These are phyloP conservation scores for Drosophila putrida DNA, from an alignment of 2,888 invertebrate genomes.

Conservation along the genomic window DNA sequence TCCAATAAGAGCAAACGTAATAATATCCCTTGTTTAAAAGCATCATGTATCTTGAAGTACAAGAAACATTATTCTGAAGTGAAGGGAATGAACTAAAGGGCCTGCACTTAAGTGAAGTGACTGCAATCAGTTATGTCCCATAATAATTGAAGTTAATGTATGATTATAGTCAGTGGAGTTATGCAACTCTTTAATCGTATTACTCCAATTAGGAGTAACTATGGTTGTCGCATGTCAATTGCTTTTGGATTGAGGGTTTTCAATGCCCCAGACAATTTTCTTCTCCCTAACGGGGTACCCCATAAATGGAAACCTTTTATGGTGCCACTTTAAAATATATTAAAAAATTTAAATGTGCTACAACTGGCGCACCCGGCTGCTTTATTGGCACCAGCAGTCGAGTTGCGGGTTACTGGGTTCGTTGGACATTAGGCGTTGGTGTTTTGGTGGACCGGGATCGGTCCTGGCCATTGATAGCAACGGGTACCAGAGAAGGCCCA, in stretches of 20 bases:
- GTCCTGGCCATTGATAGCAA: slow-evolving; percentile 49
- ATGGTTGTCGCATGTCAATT: neutral
- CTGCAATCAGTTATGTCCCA: slow-evolving; percentile 46
- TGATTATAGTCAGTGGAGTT: slow-evolving; percentile 1
- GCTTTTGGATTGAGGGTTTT: neutral
- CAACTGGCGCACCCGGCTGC: slow-evolving; percentile 54
- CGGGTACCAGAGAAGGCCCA: slow-evolving; percentile 46
- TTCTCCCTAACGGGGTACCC: slow-evolving; percentile 31
- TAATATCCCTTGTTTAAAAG: neutral
- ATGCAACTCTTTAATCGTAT: slow-evolving; percentile 12
- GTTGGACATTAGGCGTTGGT: slow-evolving; percentile 68
- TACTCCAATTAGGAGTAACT: neutral
- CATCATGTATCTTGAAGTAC: slow-evolving; percentile 1
- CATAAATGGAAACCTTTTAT: slow-evolving; percentile 54
- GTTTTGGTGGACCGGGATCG: slow-evolving; percentile 5
- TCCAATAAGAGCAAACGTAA: neutral
- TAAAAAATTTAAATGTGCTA: slow-evolving; percentile 55
- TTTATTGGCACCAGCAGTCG: slow-evolving; percentile 71
- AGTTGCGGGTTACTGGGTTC: slow-evolving; percentile 48
- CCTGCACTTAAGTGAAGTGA: slow-evolving; percentile 6
- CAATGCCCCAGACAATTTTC: too few relatives aligned
- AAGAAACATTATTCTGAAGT: neutral
- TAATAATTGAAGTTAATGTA: neutral
- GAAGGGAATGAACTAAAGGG: neutral
- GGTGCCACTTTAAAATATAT: slow-evolving; percentile 66